These are phyloP conservation scores for Mormyrus hasselquistii DNA, from an alignment of 2,797 vertebrate genomes.

Conservation along the genomic window DNA sequence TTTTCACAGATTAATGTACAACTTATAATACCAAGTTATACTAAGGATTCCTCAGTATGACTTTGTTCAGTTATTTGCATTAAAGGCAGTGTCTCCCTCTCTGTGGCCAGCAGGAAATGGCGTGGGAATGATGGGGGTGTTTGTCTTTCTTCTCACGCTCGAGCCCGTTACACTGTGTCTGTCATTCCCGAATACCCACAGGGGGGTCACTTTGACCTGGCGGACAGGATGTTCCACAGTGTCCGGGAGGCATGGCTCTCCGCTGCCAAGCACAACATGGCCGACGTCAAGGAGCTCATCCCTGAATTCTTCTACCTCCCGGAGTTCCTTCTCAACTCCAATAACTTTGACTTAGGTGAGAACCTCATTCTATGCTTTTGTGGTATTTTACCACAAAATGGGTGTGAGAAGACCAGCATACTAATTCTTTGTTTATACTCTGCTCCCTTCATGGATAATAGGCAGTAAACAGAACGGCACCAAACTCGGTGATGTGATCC, in stretches of 20 bases:
- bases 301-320: conserved; percentile 98
- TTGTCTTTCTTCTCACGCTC: conserved; percentile 21
- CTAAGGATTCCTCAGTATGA: not conserved
- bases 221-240: conserved; percentile 98
- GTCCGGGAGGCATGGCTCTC: conserved; percentile 93
- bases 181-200: conserved; percentile 38
- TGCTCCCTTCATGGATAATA: conserved; percentile 38
- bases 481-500: conserved; percentile 86
- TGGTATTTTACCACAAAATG: not conserved
- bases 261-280: conserved; percentile 98
- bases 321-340: conserved; percentile 92
- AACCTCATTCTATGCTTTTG: not conserved
- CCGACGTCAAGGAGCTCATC: conserved; percentile 96
- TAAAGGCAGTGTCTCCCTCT: not conserved
- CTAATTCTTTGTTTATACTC: not conserved
- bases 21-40: not conserved
- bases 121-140: not conserved
- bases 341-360: conserved; percentile 93
- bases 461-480: conserved; percentile 95
- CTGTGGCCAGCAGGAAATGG: not conserved
- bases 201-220: conserved; percentile 97
- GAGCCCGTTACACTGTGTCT: not conserved
- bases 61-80: not conserved
- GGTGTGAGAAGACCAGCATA: not conserved
- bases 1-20: not conserved